A percentile compares a stretch with the other conserved stretches of the same genome.
Evolutionary conservation across 2,113 vertebrate species (phyloP).

Genomic region (Apus apus): DNA sequence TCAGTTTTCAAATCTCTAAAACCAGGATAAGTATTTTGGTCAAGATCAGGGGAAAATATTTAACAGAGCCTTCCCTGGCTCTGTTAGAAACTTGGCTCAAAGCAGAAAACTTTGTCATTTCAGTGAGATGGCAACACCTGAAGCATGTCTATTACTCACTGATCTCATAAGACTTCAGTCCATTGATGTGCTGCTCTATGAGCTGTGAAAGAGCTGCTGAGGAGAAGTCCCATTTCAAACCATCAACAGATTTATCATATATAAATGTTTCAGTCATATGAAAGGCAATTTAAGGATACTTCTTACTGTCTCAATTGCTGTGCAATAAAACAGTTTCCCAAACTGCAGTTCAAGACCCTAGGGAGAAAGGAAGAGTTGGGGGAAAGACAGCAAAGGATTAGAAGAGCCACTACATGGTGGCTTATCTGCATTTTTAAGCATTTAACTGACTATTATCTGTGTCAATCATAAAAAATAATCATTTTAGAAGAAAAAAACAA

Average conservation of each 20-base stretch:
- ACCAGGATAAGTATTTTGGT: background rate
- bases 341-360: background rate
- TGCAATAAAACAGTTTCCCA: background rate
- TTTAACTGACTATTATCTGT: background rate
- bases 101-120: background rate
- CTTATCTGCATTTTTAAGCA: background rate
- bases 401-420: background rate
- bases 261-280: background rate
- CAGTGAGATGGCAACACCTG: background rate
- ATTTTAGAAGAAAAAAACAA: background rate
- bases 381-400: background rate
- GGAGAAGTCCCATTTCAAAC: background rate
- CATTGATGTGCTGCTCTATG: background rate
- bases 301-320: background rate
- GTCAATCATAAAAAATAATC: background rate
- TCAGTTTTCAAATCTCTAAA: background rate
- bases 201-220: slow-evolving; percentile 35
- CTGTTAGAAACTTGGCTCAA: background rate
- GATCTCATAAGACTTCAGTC: slow-evolving; percentile 1
- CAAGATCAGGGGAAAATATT: background rate
- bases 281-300: slow-evolving; percentile 1
- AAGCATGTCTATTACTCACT: background rate
- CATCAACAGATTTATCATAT: background rate
- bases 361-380: background rate
- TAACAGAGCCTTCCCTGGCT: background rate